A percentile compares a stretch with the other conserved stretches of the same genome.
Evolutionary conservation across 1,140 invertebrate genomes (phyloP).

Genomic region (Penaeus japonicus): DNA sequence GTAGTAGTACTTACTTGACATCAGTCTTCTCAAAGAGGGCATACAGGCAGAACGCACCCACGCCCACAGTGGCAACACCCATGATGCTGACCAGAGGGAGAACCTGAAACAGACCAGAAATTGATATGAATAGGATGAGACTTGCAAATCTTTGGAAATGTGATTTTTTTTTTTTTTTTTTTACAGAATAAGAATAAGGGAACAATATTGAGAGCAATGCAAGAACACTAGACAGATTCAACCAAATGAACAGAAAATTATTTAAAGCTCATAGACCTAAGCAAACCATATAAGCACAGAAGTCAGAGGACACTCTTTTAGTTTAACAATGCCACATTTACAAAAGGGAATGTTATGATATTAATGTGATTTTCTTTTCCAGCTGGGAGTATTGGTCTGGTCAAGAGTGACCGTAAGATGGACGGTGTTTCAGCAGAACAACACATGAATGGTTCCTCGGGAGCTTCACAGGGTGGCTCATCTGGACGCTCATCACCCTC

Average conservation of each 20-base stretch:
- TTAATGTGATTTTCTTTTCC: constrained; percentile 9
- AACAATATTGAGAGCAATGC: no score
- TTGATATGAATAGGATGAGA: background rate
- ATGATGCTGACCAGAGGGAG: constrained; percentile 38
- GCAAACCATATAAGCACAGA: no score
- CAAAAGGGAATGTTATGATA: background rate
- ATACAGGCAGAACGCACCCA: constrained; percentile 10
- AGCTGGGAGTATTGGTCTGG: constrained; percentile 46
- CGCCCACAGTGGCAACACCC: constrained; percentile 26
- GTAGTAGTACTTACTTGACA: constrained; percentile 35
- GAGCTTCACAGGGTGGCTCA: constrained; percentile 52
- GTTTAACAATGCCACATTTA: background rate
- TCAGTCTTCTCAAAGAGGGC: constrained; percentile 38
- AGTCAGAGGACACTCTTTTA: no score
- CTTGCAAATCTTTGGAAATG: background rate
- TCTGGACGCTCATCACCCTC: constrained; percentile 55
- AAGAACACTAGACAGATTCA: no score
- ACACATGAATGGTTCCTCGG: constrained; percentile 54
- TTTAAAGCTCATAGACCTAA: no score
- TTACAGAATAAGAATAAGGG: background rate
- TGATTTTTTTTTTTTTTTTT: background rate
- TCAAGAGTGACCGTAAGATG: constrained; percentile 48
- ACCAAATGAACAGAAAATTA: no score
- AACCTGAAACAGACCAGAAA: background rate
- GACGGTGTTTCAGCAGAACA: constrained; percentile 36